phyloP scores from a whole-genome alignment of 2,888 invertebrate species.

The Mythimna impura region DNA sequence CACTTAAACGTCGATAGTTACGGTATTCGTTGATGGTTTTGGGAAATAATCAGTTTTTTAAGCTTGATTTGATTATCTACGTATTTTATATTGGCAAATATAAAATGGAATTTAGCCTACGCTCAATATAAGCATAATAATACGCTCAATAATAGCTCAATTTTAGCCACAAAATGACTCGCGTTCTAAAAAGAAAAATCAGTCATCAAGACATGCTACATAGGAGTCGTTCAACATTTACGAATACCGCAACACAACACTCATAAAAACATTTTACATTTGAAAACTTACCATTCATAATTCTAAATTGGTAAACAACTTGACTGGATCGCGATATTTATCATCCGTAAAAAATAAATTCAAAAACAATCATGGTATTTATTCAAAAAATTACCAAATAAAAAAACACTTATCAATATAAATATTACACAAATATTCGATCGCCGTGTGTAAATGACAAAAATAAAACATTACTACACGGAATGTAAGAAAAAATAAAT shows the following conservation, averaged over 20 bases:
- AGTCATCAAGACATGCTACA: neutral
- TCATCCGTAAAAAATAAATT: constrained; percentile 64
- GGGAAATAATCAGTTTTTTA: neutral
- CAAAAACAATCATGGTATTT: constrained; percentile 47
- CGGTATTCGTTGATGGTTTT: constrained; percentile 36
- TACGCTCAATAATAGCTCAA: too few species aligned
- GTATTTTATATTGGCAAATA: neutral
- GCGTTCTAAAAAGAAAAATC: neutral
- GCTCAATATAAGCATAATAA: constrained; percentile 15
- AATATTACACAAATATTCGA: constrained; percentile 58
- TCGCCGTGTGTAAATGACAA: constrained; percentile 50
- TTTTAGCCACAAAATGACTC: neutral
- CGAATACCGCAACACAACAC: constrained; percentile 64
- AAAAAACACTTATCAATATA: constrained; percentile 43
- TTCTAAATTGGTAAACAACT: constrained; percentile 80
- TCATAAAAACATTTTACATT: constrained; percentile 66
- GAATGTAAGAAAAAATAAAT: constrained; percentile 54
- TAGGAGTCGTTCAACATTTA: constrained; percentile 51
- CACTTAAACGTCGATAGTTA: constrained; percentile 18
- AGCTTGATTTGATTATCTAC: neutral
- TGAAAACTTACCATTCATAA: constrained; percentile 71
- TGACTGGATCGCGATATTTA: constrained; percentile 72
- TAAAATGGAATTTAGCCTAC: neutral
- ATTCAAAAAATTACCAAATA: constrained; percentile 47
- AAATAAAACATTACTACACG: constrained; percentile 49